Evolutionary conservation across 2,888 invertebrate species (phyloP).

Genomic region (Amblyjoppa proteus): DNA sequence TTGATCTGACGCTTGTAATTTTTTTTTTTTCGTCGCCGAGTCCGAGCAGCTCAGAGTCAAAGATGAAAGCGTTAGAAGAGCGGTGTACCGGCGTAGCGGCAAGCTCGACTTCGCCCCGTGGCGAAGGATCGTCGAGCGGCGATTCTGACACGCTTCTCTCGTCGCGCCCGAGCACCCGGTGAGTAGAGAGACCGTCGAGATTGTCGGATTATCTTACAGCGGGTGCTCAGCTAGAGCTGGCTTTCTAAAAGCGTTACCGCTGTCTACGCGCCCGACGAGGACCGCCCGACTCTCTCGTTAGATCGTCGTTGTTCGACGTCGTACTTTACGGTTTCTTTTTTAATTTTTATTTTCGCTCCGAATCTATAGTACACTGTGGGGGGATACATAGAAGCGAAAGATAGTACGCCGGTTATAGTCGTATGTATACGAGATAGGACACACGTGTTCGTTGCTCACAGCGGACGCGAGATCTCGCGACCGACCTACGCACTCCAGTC

Average conservation of each 20-base stretch:
- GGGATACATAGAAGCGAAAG: constrained; percentile 1
- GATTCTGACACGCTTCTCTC: constrained; percentile 62
- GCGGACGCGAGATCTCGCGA: constrained; percentile 54
- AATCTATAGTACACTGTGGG: constrained; percentile 15
- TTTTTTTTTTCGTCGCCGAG: neutral
- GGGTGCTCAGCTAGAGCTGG: constrained; percentile 59
- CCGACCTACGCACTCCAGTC: constrained; percentile 62
- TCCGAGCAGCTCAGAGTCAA: neutral
- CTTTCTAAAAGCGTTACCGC: constrained; percentile 68
- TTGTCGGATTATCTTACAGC: constrained; percentile 69
- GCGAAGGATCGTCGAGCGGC: constrained; percentile 47
- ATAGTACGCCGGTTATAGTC: constrained; percentile 16
- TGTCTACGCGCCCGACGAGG: constrained; percentile 62
- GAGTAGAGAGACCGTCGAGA: constrained; percentile 61
- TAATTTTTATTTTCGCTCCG: constrained; percentile 23
- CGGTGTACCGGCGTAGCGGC: neutral
- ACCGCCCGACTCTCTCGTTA: constrained; percentile 70
- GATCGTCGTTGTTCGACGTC: constrained; percentile 70
- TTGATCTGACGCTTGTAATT: neutral
- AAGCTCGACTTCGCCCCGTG: constrained; percentile 47
- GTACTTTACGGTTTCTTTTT: constrained; percentile 33
- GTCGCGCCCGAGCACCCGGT: constrained; percentile 62
- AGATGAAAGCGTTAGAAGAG: neutral
- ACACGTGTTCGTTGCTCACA: constrained; percentile 44
- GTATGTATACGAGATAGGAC: constrained; percentile 9